Evolutionary conservation across 2,888 invertebrate species (phyloP).

Genomic region (Cephalotes varians): DNA sequence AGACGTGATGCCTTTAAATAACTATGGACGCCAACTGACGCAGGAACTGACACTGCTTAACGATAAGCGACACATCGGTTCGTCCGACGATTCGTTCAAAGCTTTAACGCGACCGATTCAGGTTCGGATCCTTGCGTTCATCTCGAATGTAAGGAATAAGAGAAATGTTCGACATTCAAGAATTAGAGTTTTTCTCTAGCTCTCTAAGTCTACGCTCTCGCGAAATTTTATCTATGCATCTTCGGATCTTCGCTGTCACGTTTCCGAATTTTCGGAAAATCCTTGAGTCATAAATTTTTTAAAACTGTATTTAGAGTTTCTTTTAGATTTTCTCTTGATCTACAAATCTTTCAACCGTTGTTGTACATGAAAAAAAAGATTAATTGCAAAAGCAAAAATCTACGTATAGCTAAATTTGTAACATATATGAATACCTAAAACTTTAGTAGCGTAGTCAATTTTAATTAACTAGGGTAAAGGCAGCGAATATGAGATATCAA

Average conservation of each 20-base stretch:
- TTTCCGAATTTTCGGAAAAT: background rate
- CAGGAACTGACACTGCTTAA: conserved; percentile 65
- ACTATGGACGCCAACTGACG: conserved; percentile 67
- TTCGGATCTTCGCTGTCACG: background rate
- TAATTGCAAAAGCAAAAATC: no score
- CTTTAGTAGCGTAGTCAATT: no score
- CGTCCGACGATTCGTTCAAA: conserved; percentile 34
- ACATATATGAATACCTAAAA: no score
- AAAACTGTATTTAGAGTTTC: background rate
- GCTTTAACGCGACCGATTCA: conserved; percentile 6
- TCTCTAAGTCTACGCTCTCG: background rate
- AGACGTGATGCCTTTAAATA: conserved; percentile 69
- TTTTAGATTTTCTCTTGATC: background rate
- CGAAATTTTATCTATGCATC: background rate
- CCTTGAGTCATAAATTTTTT: background rate
- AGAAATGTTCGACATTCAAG: background rate
- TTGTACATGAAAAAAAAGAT: no score
- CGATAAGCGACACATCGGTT: conserved; percentile 59
- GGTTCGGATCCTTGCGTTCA: background rate
- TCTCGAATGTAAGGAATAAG: background rate
- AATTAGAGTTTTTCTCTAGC: background rate
- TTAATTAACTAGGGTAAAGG: no score
- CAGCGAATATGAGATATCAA: no score
- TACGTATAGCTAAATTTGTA: no score
- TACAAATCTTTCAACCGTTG: background rate